Evolutionary conservation across 37 sponge, comb jelly and placozoan genomes (phyloP), one percentile per base, ranked within the genome.

Genomic region (Spongilla lacustris): DNA sequence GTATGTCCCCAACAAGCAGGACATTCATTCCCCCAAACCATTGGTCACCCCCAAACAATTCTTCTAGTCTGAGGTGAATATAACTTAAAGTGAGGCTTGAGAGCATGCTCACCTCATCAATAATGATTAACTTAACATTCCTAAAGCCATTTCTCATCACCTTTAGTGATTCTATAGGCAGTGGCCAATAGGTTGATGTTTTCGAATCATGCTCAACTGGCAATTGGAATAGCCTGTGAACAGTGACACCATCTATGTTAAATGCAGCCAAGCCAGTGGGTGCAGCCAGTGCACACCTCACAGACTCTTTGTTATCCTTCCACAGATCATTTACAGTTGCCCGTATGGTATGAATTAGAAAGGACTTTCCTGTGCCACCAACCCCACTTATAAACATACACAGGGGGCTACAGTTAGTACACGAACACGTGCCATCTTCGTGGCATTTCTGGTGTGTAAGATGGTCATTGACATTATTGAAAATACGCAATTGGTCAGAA

Each of bases 71-170:
- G 37, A 91, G 36, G 67, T 91, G 87, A 8, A 87, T 78, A 74
- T 82, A 86, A 19, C 71, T 28, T 27, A 91, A 50, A 69, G 36
- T 83, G 23, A 83, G 27, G 66, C 49, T 83, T 36, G 67, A 49
- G 0, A 91, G 78, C 91, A 91, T 91, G 13, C 69, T 67, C 2
- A 91, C 49, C 71, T 91, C 91, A 82, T 91, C 91, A 68, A 91
- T 86, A 50, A 91, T 86, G 74, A 91, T 36, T 19, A 86, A 36
- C 26, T 74, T 76, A 10, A 91, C 32, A 69, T 76, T 12, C 12
- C 36, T 75, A 35, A 91, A 75, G 12, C 28, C 75, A 1, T 36
- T 69, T 81, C 83, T 76, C 50, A 86, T 76, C 26, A 81, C 49
- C 25, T 82, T 75, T 0, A 50, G 67, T 12, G 70, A 34, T 34